phyloP scores from a whole-genome alignment of 2,888 invertebrate genomes.

The Litoditis marina region DNA sequence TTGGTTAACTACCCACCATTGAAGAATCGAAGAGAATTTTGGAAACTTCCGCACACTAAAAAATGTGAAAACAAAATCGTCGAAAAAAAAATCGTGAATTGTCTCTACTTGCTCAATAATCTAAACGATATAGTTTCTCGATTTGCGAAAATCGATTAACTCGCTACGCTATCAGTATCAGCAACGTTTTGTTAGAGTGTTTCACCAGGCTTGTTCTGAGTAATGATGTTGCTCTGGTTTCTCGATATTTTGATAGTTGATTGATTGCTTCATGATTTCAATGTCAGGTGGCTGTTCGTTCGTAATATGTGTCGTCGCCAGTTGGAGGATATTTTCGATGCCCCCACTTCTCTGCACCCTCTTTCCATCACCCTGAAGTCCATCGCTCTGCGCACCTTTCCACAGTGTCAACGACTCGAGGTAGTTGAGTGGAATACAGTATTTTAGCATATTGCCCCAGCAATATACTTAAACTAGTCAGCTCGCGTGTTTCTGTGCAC shows the following conservation, averaged over 20 bases:
- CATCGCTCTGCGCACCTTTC: conserved; percentile 10
- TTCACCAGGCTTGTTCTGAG: conserved; percentile 8
- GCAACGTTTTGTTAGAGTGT: neutral
- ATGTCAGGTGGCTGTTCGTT: neutral
- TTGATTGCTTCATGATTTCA: neutral
- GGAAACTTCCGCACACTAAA: no score
- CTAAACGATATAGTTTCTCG: no score
- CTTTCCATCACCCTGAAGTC: conserved; percentile 13
- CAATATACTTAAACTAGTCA: no score
- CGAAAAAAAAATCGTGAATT: no score
- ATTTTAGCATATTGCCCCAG: no score
- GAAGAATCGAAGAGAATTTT: no score
- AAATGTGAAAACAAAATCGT: no score
- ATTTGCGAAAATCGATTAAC: no score
- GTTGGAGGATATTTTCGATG: conserved; percentile 6
- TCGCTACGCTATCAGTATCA: neutral
- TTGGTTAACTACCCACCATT: no score
- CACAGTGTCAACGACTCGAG: conserved; percentile 9
- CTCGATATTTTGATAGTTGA: neutral
- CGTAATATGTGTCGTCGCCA: neutral
- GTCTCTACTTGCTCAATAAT: no score
- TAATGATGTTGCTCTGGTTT: neutral
- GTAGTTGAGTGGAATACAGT: no score
- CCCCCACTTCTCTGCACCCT: conserved; percentile 3
- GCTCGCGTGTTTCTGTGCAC: no score